Percentiles rank a stretch among this genome's conserved stretches.
These are phyloP conservation scores for Aspiorhynchus laticeps DNA, from an alignment of 2,113 vertebrate genomes.

Conservation along the genomic window DNA sequence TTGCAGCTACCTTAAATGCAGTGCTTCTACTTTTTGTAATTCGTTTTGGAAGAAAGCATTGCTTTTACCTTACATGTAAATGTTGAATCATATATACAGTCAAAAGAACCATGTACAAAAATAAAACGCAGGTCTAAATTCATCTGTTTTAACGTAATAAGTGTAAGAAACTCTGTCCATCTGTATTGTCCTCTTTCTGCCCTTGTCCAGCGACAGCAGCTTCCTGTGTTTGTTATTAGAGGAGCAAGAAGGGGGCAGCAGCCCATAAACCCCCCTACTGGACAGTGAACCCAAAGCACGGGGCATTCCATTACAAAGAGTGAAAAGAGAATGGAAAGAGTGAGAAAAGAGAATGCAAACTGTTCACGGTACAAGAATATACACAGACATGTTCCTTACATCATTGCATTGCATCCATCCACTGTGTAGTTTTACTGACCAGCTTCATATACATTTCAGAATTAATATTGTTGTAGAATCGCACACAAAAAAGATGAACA, in stretches of 20 bases:
- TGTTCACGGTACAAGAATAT: neutral
- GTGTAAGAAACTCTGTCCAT: constrained; percentile 38
- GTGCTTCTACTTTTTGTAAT: neutral
- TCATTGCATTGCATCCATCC: neutral
- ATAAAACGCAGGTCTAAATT: neutral
- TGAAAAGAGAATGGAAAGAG: neutral
- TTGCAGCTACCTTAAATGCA: neutral
- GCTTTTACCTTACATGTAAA: neutral
- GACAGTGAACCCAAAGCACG: constrained; percentile 28
- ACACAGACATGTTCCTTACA: neutral
- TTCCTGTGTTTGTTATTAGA: constrained; percentile 79
- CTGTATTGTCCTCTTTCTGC: constrained; percentile 54
- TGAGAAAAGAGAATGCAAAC: neutral
- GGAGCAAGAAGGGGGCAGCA: constrained; percentile 37
- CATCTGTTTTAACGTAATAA: neutral
- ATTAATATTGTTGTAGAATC: neutral
- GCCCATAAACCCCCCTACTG: neutral
- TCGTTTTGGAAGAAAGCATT: neutral
- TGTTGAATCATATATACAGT: neutral
- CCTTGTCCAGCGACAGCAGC: constrained; percentile 61
- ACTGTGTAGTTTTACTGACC: neutral
- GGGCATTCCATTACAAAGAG: constrained; percentile 28
- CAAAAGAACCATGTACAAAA: neutral
- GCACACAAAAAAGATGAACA: neutral
- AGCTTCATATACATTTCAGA: neutral